Percentiles rank a stretch among this genome's conserved stretches.
These are phyloP conservation scores for Lasioglossum oenotherae DNA, from an alignment of 2,888 invertebrate genomes.

Conservation along the genomic window DNA sequence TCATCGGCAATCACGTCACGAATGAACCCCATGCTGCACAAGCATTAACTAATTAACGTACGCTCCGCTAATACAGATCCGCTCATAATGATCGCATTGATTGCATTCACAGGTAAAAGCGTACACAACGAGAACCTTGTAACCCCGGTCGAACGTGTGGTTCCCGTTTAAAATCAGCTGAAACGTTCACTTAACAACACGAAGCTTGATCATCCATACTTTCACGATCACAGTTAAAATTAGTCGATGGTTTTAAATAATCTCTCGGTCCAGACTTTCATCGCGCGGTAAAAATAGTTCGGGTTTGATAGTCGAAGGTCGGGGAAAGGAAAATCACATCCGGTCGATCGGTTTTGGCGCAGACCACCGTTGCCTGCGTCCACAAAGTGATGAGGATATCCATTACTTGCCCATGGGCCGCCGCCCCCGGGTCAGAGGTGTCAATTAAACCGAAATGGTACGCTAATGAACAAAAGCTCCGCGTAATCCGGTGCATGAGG, in stretches of 20 bases:
- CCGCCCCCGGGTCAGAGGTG: constrained; percentile 73
- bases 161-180: neutral
- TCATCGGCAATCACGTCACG: constrained; percentile 6
- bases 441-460: constrained; percentile 80
- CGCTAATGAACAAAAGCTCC: constrained; percentile 80
- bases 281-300: neutral
- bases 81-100: neutral
- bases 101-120: neutral
- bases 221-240: neutral
- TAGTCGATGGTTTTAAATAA: neutral
- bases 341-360: constrained; percentile 59
- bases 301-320: constrained; percentile 21
- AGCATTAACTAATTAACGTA: constrained; percentile 15
- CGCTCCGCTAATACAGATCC: neutral
- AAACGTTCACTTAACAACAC: neutral
- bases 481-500: constrained; percentile 76
- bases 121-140: neutral
- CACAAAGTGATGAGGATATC: constrained; percentile 70
- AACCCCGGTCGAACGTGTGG: neutral
- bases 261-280: neutral
- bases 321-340: constrained; percentile 50
- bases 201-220: neutral
- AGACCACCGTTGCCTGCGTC: constrained; percentile 30
- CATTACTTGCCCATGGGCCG: constrained; percentile 71
- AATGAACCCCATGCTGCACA: constrained; percentile 1